These are phyloP conservation scores for Halictus rubicundus DNA, from an alignment of 1,140 invertebrate genomes.

Conservation along the genomic window DNA sequence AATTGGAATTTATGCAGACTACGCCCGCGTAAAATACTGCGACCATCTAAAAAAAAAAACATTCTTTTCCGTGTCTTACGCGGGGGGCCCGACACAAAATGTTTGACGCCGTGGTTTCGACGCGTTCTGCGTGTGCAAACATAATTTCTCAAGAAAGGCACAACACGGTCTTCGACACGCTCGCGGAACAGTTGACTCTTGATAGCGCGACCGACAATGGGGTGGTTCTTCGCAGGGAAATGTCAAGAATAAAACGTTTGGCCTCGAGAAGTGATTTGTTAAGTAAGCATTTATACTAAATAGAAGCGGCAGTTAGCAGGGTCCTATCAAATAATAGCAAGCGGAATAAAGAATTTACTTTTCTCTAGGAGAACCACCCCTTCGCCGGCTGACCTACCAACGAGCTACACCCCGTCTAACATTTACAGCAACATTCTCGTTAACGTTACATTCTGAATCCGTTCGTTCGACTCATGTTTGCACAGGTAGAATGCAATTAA, in stretches of 20 bases:
- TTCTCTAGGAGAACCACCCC: no score
- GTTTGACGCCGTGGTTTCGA: constrained; percentile 11
- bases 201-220: no score
- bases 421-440: neutral
- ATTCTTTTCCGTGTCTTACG: constrained; percentile 17
- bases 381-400: no score
- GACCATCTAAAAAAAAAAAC: constrained; percentile 6
- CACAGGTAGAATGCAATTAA: neutral
- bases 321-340: no score
- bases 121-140: neutral
- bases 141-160: neutral
- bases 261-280: no score
- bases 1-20: constrained; percentile 37
- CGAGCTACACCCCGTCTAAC: neutral
- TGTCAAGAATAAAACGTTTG: no score
- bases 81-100: neutral
- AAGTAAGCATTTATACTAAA: no score
- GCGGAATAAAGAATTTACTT: no score
- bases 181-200: no score
- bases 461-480: neutral
- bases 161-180: neutral
- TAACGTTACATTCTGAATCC: neutral
- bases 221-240: no score
- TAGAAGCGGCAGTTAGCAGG: no score
- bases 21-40: constrained; percentile 49